Evolutionary conservation across 64 coral and sea anemone species (phyloP), one percentile per base, ranked within the genome.

Genomic region (Actinia tenebrosa): DNA sequence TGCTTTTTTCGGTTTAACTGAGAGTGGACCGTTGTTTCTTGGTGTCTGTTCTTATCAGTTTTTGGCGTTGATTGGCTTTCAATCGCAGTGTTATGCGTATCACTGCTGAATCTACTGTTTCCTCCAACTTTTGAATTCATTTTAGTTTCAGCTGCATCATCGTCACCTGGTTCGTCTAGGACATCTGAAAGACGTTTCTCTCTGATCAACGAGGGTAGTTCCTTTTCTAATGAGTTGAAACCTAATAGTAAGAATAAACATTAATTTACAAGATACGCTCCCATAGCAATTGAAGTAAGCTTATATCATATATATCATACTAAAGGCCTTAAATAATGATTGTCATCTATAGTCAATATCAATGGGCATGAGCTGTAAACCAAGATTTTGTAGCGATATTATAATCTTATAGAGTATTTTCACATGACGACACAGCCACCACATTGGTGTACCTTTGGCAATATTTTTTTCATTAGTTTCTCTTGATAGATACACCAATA

Each of bases 141-240:
- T 53, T n/a, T 23, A 53, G 45, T 50, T 81, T 81, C 45, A 47
- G 19, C 23, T 22, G 79, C 16, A 18, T 81, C 79, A 52, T 50
- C 22, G 44, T 53, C 50, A 20, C 44, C 46, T 45, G 79, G 45
- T 53, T 81, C 79, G 10, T 81, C 79, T 81, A 50, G 18, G 16
- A 81, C 16, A 37, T 75, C 50, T 22, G 43, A 22, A 17, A 81
- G 79, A 3, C 79, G 79, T 81, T 81, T 81, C 50, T 81, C 79
- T 53, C 79, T 47, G 17, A 53, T 18, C 43, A 81, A 53, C 2
- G 79, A 81, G 6, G 79, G 79, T n/a, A 81, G 50, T 18, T 81
- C 44, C 23, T 53, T 81, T 81, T 44, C 79, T 6, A 16, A 11
- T 3, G 79, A 81, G 14, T 20, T 66, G 63, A 81, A 50, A 81